These are phyloP conservation scores for Atta cephalotes DNA, from an alignment of 1,140 invertebrate genomes.

Conservation along the genomic window DNA sequence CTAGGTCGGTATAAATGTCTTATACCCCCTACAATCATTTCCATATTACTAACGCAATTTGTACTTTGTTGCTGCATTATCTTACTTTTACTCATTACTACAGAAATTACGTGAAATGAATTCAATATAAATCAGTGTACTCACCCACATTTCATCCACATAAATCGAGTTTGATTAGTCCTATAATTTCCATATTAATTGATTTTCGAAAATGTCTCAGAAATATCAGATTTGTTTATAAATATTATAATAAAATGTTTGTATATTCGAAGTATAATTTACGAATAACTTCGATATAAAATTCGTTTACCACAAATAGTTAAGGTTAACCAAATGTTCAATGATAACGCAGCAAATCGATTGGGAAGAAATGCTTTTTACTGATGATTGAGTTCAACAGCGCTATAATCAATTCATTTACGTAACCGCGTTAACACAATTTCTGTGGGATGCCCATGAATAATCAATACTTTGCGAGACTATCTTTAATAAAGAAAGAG, in stretches of 20 bases:
- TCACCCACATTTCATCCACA: not conserved
- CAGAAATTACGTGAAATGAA: not conserved
- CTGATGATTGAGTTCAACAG: conserved; percentile 15
- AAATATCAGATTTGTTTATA: not conserved
- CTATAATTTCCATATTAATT: not conserved
- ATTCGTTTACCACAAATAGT: not conserved
- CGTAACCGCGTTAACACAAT: conserved; percentile 55
- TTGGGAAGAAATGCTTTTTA: conserved; percentile 29
- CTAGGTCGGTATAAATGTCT: conserved; percentile 19
- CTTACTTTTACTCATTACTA: not conserved
- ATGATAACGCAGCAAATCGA: conserved; percentile 26
- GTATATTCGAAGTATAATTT: not conserved
- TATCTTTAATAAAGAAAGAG: conserved; percentile 55
- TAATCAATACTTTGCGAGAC: conserved; percentile 55
- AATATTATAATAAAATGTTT: not conserved
- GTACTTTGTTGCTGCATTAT: conserved; percentile 15
- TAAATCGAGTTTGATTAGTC: too few species aligned
- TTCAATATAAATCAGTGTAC: not conserved
- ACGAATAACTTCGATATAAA: conserved; percentile 2
- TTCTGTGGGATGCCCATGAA: conserved; percentile 43
- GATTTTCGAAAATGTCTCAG: not conserved
- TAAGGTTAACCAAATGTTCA: not conserved
- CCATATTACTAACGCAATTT: conserved; percentile 15
- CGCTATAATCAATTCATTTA: conserved; percentile 53
- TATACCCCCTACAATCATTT: not conserved